phyloP scores from a whole-genome alignment of 2,888 invertebrate species.

The Liposcelis brunnea region DNA sequence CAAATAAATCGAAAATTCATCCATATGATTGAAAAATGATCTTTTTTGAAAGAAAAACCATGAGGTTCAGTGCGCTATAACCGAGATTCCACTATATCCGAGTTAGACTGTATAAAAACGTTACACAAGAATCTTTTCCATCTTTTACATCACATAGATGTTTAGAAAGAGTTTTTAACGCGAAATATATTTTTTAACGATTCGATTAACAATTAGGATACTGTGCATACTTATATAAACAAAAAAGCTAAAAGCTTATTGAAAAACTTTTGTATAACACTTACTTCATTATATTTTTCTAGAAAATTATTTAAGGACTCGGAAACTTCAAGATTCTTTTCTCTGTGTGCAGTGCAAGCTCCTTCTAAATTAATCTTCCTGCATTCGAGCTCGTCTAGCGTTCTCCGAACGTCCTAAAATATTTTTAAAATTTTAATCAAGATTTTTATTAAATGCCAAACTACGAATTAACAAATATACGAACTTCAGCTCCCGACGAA shows the following conservation, averaged over 20 bases:
- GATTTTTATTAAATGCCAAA: neutral
- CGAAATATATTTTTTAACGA: no score
- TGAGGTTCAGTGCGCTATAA: no score
- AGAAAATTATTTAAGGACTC: slow-evolving; percentile 49
- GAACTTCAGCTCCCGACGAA: slow-evolving; percentile 42
- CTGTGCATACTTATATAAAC: neutral
- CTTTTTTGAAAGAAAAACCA: no score
- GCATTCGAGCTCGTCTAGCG: slow-evolving; percentile 56
- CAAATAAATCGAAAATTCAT: no score
- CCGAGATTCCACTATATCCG: no score
- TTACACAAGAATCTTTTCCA: no score
- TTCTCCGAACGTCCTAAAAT: slow-evolving; percentile 37
- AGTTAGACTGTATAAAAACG: no score
- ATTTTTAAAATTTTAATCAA: neutral
- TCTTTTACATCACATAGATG: no score
- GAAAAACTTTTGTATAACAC: no score
- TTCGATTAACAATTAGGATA: no score
- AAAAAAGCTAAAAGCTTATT: neutral
- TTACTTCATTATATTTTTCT: slow-evolving; percentile 44
- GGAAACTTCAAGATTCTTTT: slow-evolving; percentile 50
- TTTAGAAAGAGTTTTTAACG: no score
- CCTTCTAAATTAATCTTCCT: slow-evolving; percentile 45
- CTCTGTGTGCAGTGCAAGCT: slow-evolving; percentile 45
- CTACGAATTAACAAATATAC: neutral
- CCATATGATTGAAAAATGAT: no score